Evolutionary conservation across 2,888 invertebrate genomes (phyloP), one percentile per base, ranked within the genome.

Genomic region (Apamea epomidion): DNA sequence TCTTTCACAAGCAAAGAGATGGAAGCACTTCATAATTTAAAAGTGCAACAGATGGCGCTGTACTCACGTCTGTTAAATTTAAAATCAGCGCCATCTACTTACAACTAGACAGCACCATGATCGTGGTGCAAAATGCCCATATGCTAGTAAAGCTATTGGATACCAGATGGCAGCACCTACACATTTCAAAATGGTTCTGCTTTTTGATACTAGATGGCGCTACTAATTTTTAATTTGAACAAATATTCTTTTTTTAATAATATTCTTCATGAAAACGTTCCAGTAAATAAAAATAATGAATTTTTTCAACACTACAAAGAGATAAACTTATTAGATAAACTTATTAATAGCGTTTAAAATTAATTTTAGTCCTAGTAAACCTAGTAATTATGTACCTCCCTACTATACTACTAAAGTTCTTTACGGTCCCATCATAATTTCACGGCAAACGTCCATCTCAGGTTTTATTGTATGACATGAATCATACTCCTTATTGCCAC

Each of bases 11-110:
- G 1, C 32, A 69, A 32, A 37, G 32, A 91, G 90, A 83, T 84
- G 73, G 75, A 84, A 54, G 48, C 73, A 37, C 1, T 6, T 18
- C 18, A 1, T 73, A 65, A 2, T 25, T 74, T 4, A 7, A 25
- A 21, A 18, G 0, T 67, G 64, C 7, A 42, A 68, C 74, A 91
- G 92, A 91, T 91, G 90, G 72, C 90, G 42, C 6, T 82, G 74
- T n/a, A n/a, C 1, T 14, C 0, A 14, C 0, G 4, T 12, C 0
- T 3, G 0, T 1, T 14, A 6, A 32, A 42, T 2, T 45, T 64
- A 1, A n/a, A 21, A 14, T 10, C 1, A 82, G 54, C 69, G 82
- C 73, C 82, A 84, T 74, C 86, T 84, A 54, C n/a, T 60, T 14
- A 16, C 5, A 12, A 16, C 0, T 1, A 1, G 1, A 25, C 7